Evolutionary conservation across 2,888 invertebrate species (phyloP).

Genomic region (Drosophila picticornis): DNA sequence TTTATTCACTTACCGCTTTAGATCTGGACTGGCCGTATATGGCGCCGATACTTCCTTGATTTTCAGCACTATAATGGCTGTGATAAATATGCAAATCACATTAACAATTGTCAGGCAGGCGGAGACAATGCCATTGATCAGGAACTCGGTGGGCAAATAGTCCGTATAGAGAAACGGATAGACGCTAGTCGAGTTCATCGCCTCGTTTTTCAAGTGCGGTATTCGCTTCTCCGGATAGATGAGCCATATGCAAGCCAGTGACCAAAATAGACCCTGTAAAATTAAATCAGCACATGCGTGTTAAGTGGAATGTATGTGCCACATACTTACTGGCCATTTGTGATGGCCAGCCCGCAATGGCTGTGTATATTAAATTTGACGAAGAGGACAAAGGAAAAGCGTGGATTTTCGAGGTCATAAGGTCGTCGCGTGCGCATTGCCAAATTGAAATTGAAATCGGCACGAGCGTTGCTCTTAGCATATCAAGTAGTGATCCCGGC

Average conservation of each 20-base stretch:
- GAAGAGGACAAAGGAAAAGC: neutral
- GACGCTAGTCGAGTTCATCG: conserved; percentile 87
- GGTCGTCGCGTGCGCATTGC: conserved; percentile 59
- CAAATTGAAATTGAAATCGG: conserved; percentile 64
- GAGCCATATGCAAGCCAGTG: conserved; percentile 90
- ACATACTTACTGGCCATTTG: neutral
- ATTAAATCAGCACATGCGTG: conserved; percentile 19
- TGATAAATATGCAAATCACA: conserved; percentile 93
- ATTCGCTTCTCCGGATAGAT: conserved; percentile 89
- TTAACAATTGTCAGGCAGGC: conserved; percentile 92
- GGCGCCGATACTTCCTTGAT: conserved; percentile 94
- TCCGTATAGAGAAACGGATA: conserved; percentile 90
- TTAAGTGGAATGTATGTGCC: conserved; percentile 10
- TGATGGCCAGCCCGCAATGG: conserved; percentile 2
- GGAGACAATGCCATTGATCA: conserved; percentile 92
- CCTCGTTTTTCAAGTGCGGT: conserved; percentile 90
- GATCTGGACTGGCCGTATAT: conserved; percentile 90
- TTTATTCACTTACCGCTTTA: conserved; percentile 86
- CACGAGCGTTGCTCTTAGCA: conserved; percentile 52
- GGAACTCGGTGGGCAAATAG: conserved; percentile 91
- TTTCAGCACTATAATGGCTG: conserved; percentile 92
- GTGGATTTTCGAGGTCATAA: conserved; percentile 55
- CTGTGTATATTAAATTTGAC: conserved; percentile 11
- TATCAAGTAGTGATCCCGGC: conserved; percentile 63
- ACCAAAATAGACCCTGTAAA: conserved; percentile 90